These are phyloP conservation scores for Crepidodera aurea DNA, from an alignment of 2,888 invertebrate genomes.

Conservation along the genomic window DNA sequence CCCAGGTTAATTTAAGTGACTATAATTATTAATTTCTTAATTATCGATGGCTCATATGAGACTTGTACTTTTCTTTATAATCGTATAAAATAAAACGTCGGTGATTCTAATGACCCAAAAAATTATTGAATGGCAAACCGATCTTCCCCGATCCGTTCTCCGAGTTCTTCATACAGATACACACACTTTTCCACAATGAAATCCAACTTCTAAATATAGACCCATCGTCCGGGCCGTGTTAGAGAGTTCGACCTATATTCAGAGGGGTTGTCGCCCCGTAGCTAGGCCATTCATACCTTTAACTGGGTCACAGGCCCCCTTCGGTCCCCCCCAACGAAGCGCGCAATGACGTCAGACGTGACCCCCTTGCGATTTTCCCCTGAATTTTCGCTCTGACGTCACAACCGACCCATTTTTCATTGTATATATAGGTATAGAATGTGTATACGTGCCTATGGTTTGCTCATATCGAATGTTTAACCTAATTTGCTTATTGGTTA, in stretches of 20 bases:
- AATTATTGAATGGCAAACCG: conserved; percentile 7
- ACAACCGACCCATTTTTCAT: conserved; percentile 27
- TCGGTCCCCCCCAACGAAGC: conserved; percentile 15
- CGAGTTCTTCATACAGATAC: conserved; percentile 4
- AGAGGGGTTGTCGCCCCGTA: conserved; percentile 54
- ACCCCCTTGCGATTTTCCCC: conserved; percentile 34
- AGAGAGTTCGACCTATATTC: conserved; percentile 50
- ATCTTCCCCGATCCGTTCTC: background rate
- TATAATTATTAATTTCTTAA: too few relatives aligned
- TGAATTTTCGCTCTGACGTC: conserved; percentile 32
- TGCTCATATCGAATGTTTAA: background rate
- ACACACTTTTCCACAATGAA: conserved; percentile 38
- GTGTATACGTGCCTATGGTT: background rate
- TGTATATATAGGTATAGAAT: background rate
- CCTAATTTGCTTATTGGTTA: background rate
- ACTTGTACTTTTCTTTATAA: too few relatives aligned
- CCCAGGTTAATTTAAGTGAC: too few relatives aligned
- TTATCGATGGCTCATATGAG: too few relatives aligned
- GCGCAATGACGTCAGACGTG: conserved; percentile 33
- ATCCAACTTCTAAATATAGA: conserved; percentile 49
- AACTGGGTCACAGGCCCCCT: conserved; percentile 43
- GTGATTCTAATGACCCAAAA: conserved; percentile 4
- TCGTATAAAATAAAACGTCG: too few relatives aligned
- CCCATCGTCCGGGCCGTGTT: conserved; percentile 29
- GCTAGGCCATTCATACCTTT: conserved; percentile 52